Evolutionary conservation across 2,888 invertebrate species (phyloP), one percentile per base, ranked within the genome.

Genomic region (Anoncus sp.): DNA sequence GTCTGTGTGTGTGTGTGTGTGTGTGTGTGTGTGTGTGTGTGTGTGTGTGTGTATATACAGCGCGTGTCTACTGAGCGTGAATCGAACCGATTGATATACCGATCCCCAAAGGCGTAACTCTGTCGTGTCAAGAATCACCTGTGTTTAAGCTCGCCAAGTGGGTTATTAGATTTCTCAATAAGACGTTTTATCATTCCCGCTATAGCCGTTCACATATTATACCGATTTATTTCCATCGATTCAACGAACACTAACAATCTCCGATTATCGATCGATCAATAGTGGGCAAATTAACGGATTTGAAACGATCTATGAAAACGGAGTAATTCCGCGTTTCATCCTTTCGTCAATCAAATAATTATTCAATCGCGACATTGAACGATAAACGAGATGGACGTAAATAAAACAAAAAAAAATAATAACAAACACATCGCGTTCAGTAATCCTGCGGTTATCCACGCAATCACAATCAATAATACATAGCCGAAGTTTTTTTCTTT

Each of bases 91-190:
- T 77, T 53, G 53, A 62, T 57, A 35, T 10, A 59, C 10, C 16
- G 31, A 38, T 49, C 27, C 35, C 31, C 24, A 35, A 38, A 65
- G 57, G 49, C 57, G 45, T 59, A 14, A 59, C 38, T 43, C 60
- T 63, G 3, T 31, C 18, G 62, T 31, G 31, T 70, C 53, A 59
- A 22, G 20, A 49, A 10, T 35, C 22, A 5, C 6, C 35, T 16
- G 55, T 31, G 18, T 43, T 3, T 9, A 12, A 14, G 27, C 18
- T 24, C 45, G 3, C 43, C 63, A 59, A 77, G 45, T 63, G 51
- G 55, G 43, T 74, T 67, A 67, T 65, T 40, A 60, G 53, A 69
- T 76, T 69, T 75, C 51, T 43, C 49, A 73, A 69, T 47, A 27
- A 31, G 18, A 49, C 20, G 40, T n/a, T n/a, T 59, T 20, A n/a